Base-by-base conservation (phyloP, 2,888 invertebrate genomes). In the Thymelicus lineola region DNA sequence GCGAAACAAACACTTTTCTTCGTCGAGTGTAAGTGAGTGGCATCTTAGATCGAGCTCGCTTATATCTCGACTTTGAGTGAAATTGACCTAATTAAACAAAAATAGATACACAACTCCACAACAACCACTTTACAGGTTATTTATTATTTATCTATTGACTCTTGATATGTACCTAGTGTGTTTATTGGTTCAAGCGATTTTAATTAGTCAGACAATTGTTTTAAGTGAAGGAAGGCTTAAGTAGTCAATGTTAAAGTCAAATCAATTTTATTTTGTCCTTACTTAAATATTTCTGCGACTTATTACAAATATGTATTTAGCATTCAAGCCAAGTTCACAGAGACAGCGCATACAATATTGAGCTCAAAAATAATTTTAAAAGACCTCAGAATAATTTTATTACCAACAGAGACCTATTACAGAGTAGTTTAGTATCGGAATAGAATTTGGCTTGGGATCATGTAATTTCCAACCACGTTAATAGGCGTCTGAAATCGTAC, bases 401-500 rank as follows among this genome's bases (percentile, higher is more conserved):
- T 57, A 17, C 57, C 10, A 12, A 7, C 46, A 46, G 46, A 57
- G 62, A 68, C 53, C 53, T 55, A 57, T 68, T 42, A 42, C 57
- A 70, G 42, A 59, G 59, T 70, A 17, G 20, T 64, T 53, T 64
- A 70, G 53, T 62, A 62, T 63, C 50, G 50, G 63, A 69, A 69
- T 69, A 63, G 63, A 48, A 42, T 69, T 59, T 70, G 70, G 70
- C 70, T 64, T 59, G 38, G 70, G 42, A 59, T 64, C 70, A 59
- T 53, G 64, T 64, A 59, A 70, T 88, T 88, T 88, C 85, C 86
- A 87, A 85, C 80, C 80, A 82, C 85, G 86, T 87, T 89, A 87
- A 88, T 86, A 82, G 81, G 80, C 82, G 70, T 80, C 82, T 80
- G 82, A 87, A 89, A 87, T 82, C 81, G 86, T 88, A 89, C 80